phyloP scores from a whole-genome alignment of 1,140 invertebrate genomes.

The Dinoponera quadriceps region DNA sequence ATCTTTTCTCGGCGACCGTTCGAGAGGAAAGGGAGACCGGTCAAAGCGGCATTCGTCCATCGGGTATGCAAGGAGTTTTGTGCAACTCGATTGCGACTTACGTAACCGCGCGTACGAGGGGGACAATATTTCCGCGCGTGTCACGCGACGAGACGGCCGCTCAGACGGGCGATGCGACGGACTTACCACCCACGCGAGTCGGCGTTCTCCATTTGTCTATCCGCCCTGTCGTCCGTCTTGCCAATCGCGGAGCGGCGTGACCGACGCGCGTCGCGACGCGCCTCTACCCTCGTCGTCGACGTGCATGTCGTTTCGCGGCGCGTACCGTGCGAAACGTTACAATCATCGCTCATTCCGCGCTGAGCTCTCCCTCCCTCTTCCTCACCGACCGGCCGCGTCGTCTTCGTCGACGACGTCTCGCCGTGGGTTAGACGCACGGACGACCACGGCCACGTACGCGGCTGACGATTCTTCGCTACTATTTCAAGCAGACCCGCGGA shows the following conservation, averaged over 20 bases:
- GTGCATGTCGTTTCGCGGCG: conserved; percentile 54
- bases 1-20: not conserved
- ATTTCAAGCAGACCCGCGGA: conserved; percentile 69
- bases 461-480: conserved; percentile 69
- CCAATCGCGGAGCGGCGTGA: conserved; percentile 75
- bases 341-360: conserved; percentile 75
- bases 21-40: not conserved
- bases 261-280: conserved; percentile 71
- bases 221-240: conserved; percentile 75
- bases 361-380: not conserved
- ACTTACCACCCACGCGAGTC: conserved; percentile 75
- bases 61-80: not conserved
- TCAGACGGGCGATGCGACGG: conserved; percentile 61
- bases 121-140: conserved; percentile 61
- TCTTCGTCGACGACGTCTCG: conserved; percentile 7
- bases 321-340: conserved; percentile 67
- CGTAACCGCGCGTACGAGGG: conserved; percentile 37
- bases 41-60: not conserved
- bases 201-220: conserved; percentile 76
- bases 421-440: conserved; percentile 18
- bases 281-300: conserved; percentile 57
- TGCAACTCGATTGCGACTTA: conserved; percentile 64
- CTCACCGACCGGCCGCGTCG: not conserved
- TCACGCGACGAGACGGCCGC: conserved; percentile 51
- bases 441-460: conserved; percentile 24